These are phyloP conservation scores for Corythaixoides concolor DNA, from an alignment of 2,113 vertebrate genomes.

Conservation along the genomic window DNA sequence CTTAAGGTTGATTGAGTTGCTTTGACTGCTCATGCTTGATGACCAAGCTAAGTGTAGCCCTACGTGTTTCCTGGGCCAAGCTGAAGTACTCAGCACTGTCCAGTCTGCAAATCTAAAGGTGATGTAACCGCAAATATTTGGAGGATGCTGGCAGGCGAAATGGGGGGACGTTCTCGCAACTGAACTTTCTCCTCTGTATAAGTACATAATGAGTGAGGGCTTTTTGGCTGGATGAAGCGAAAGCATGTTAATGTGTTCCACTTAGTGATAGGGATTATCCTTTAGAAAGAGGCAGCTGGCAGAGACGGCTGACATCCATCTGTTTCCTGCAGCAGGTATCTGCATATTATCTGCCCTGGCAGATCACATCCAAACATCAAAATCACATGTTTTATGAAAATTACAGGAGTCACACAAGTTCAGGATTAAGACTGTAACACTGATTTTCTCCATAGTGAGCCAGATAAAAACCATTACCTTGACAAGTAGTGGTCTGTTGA, in stretches of 20 bases:
- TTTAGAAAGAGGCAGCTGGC: neutral
- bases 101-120: neutral
- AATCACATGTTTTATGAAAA: neutral
- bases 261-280: slow-evolving; percentile 30
- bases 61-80: neutral
- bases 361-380: neutral
- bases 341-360: neutral
- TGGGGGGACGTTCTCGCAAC: neutral
- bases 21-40: neutral
- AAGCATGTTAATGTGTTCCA: slow-evolving; percentile 26
- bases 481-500: neutral
- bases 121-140: neutral
- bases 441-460: neutral
- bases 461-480: neutral
- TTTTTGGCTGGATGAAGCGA: slow-evolving; percentile 18
- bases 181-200: neutral
- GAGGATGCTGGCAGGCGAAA: neutral
- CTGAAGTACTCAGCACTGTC: neutral
- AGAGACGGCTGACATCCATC: slow-evolving; percentile 20
- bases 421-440: neutral
- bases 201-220: neutral
- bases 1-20: neutral
- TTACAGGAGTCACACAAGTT: neutral
- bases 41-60: neutral
- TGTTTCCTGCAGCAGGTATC: slow-evolving; percentile 33